Evolutionary conservation across 2,797 vertebrate genomes (phyloP).

Genomic region (Vireo griseus): DNA sequence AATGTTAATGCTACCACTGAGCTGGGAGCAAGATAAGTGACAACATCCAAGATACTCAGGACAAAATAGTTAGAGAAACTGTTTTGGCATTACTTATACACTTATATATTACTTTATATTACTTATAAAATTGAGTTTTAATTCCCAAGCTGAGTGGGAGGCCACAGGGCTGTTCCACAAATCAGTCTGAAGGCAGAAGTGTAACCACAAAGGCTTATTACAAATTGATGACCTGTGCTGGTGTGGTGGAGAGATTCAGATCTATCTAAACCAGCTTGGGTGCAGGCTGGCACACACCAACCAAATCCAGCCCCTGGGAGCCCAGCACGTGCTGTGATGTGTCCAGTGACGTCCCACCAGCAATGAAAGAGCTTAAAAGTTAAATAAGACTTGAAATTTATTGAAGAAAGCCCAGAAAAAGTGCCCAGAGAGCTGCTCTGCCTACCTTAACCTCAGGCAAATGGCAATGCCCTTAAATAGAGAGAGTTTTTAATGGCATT

Average conservation of each 20-base stretch:
- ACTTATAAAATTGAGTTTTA: background rate
- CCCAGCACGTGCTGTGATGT: background rate
- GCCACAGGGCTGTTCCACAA: background rate
- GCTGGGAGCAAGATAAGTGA: background rate
- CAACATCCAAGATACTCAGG: background rate
- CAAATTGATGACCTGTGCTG: background rate
- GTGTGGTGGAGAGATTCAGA: background rate
- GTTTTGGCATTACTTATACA: background rate
- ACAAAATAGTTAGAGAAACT: background rate
- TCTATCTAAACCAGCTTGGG: background rate
- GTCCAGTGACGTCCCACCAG: background rate
- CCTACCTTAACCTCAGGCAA: background rate
- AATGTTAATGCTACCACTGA: background rate
- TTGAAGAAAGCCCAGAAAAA: background rate
- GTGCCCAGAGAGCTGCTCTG: background rate
- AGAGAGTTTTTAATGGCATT: background rate
- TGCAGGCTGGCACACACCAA: background rate
- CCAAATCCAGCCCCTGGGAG: background rate
- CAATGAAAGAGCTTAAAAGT: background rate
- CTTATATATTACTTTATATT: too few relatives aligned
- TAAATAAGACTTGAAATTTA: background rate
- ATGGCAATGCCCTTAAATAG: background rate
- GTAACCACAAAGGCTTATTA: background rate
- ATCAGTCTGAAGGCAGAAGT: background rate
- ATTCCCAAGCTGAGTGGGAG: background rate